Conservation (phyloP, 2,113 vertebrate genomes). For the Dipodomys stephensi region DNA sequence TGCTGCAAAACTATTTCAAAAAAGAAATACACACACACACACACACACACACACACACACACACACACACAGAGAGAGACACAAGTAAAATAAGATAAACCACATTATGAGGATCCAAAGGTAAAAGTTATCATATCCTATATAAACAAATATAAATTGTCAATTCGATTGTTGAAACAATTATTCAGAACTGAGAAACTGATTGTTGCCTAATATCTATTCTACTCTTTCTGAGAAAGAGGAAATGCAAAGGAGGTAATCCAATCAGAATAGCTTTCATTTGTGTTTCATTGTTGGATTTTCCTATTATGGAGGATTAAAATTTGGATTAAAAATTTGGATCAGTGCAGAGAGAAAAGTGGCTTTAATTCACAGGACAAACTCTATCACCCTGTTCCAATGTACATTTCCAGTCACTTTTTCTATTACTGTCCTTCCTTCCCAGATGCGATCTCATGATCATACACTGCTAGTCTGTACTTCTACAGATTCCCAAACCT, state of each 20-base stretch:
- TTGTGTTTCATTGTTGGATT: conserved; percentile 13
- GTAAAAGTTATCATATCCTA: background rate
- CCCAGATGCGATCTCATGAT: background rate
- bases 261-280: conserved; percentile 12
- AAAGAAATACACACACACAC: too few species aligned
- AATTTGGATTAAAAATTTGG: background rate
- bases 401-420: background rate
- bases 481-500: background rate
- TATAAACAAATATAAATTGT: background rate
- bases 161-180: background rate
- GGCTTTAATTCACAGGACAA: background rate
- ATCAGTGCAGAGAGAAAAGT: background rate
- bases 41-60: too few species aligned
- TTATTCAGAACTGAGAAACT: background rate
- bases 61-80: too few species aligned
- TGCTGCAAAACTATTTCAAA: too few species aligned
- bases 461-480: background rate
- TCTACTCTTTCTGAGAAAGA: background rate
- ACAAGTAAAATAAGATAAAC: background rate
- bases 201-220: background rate
- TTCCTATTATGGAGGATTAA: background rate
- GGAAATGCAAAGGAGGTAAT: background rate
- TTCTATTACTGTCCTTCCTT: background rate
- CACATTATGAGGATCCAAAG: background rate
- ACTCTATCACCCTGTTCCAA: background rate